Evolutionary conservation across 2,888 invertebrate species (phyloP), one percentile per base, ranked within the genome.

Genomic region (Mythimna vitellina): DNA sequence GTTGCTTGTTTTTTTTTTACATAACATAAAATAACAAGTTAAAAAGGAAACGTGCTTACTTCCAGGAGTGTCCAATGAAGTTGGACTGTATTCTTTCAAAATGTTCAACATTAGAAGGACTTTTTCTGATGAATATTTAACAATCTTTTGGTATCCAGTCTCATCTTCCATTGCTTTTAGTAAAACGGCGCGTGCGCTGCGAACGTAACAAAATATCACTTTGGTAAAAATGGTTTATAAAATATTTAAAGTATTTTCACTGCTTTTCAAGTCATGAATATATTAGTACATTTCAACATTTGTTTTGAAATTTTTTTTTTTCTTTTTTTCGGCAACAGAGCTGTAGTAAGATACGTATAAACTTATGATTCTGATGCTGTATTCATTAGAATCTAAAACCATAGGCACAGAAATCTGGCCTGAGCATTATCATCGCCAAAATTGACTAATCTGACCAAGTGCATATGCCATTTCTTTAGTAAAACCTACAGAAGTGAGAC

Each of bases 81-180:
- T 64, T 1, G 95, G 94, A 89, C 96, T 96, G 85, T 96, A 97
- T 53, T 96, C 93, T 70, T 96, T 95, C 12, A 99, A 90, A 75
- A 97, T 93, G 0, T 96, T 91, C 3, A 98, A 90, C 49, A 99
- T 90, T 53, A 96, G 89, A 6, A 95, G 82, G 0, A 99, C 89
- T 94, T 98, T 98, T 22, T 97, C 94, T 0, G 97, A 97, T 0
- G 98, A 97, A 92, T 96, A 97, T 84, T 94, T 95, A 5, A 95
- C 64, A 29, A 98, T 97, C 85, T 92, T 93, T 0, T 96, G 89
- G 46, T 93, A 93, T 1, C 96, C 96, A 2, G 73, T 84, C 0
- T 92, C 89, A 7, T 89, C 83, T 38, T 84, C 81, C 96, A 98
- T 96, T 22, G 95, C 92, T 1, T 93, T 81, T 1, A 96, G 85